Base-by-base conservation (phyloP, 2,888 invertebrate genomes). In the Lasioglossum calceatum region DNA sequence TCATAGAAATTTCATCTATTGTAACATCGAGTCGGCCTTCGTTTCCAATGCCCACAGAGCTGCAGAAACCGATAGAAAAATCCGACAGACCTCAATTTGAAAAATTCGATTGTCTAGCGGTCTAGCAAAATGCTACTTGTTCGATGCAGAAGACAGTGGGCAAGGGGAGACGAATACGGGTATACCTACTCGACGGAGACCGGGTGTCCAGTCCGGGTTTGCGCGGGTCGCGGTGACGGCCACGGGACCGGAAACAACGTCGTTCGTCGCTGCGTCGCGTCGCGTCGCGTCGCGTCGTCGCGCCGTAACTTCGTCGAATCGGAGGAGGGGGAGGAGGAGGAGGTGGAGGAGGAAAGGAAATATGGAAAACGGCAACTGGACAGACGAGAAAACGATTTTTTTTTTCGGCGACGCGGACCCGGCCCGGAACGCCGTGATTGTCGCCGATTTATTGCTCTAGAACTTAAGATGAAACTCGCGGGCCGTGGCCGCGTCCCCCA, bases 371-470 rank as follows among this genome's bases (percentile, higher is more conserved):
- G 39, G 73, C 73, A 64, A 77, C 75, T 72, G 82, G 79, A 89
- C 82, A 87, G 81, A 85, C 79, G 74, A 87, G 81, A 90, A 87
- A 70, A 72, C 50, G 70, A 78, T 81, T 64, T 61, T 54, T 50
- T 50, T 54, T 54, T 54, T 54, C 81, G 77, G 86, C 78, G 87
- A 85, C 74, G 67, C 88, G 83, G 81, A 32, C 91, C 84, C 92
- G 92, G 88, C 90, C 89, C 92, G 91, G 91, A 89, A 84, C 88
- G 61, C 76, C 89, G 77, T 93, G 93, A 94, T 94, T 93, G 93
- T 94, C 93, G 87, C 91, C 86, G 90, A 93, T 91, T 94, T 95
- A 95, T 95, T 95, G 94, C 94, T 94, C 92, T 93, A 93, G 92
- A 95, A 93, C 92, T 91, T 92, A 94, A 94, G 85, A 86, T 83